Conservation (phyloP, 2,797 vertebrate species). For the Ctenochaetus hawaiiensis region DNA sequence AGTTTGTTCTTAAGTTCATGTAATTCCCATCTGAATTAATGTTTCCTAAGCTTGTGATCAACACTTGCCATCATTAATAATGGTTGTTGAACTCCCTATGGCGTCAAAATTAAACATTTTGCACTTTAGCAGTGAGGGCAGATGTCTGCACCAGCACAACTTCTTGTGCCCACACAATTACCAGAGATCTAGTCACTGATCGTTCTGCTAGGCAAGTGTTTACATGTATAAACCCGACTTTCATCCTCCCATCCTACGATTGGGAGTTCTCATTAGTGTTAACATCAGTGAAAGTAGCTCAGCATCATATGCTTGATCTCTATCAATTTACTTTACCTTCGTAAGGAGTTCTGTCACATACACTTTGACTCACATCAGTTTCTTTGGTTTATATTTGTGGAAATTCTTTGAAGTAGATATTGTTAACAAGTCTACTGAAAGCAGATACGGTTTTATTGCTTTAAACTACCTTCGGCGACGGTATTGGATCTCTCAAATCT, state of each 20-base stretch:
- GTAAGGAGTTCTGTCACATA: constrained; percentile 32
- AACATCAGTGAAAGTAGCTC: constrained; percentile 55
- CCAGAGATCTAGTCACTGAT: constrained; percentile 27
- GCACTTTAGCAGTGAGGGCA: constrained; percentile 23
- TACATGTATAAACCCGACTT: constrained; percentile 59
- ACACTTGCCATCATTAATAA: constrained; percentile 30
- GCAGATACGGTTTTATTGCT: background rate
- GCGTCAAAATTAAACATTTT: constrained; percentile 52
- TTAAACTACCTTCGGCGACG: constrained; percentile 55
- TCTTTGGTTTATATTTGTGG: constrained; percentile 34
- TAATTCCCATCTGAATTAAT: constrained; percentile 52
- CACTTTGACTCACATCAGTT: constrained; percentile 31
- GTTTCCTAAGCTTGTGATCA: constrained; percentile 22
- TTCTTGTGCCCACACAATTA: constrained; percentile 52
- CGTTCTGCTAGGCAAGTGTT: constrained; percentile 53
- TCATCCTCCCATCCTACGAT: constrained; percentile 40
- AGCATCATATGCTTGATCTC: constrained; percentile 56
- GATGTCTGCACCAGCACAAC: constrained; percentile 17
- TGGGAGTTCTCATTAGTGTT: constrained; percentile 64
- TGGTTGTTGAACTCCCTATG: constrained; percentile 33
- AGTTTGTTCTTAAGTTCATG: constrained; percentile 48
- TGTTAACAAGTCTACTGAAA: constrained; percentile 54
- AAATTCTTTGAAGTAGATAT: constrained; percentile 44
- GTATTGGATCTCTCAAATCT: constrained; percentile 57
- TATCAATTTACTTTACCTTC: constrained; percentile 51